Conservation (phyloP, 1,140 invertebrate species). For the Saxidomus purpurata region DNA sequence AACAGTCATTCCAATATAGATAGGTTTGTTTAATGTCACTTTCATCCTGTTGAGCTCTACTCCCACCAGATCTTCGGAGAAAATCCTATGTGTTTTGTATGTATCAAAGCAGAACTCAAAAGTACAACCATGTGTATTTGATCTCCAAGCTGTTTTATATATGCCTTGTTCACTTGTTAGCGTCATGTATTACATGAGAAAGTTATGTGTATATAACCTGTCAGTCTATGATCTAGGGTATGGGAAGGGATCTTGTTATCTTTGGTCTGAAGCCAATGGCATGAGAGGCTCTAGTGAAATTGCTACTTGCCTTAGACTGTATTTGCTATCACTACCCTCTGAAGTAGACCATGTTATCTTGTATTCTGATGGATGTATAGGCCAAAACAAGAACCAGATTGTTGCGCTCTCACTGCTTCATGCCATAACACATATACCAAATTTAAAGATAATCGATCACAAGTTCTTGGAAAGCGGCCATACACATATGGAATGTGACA, state of each 20-base stretch:
- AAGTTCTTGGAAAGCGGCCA: constrained; percentile 51
- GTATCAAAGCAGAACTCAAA: too few relatives aligned
- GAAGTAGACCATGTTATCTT: constrained; percentile 57
- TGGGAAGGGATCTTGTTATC: too few relatives aligned
- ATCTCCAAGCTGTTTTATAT: constrained; percentile 70
- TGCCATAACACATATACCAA: not conserved
- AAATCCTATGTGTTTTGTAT: constrained; percentile 42
- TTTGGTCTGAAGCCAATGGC: constrained; percentile 78
- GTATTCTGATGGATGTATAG: constrained; percentile 68
- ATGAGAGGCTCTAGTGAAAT: constrained; percentile 66
- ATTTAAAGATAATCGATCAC: constrained; percentile 26
- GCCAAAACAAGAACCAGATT: constrained; percentile 60
- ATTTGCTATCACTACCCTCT: constrained; percentile 6
- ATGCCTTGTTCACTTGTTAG: constrained; percentile 68
- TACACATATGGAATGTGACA: constrained; percentile 40
- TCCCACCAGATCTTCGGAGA: constrained; percentile 65
- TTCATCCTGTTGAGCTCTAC: constrained; percentile 57
- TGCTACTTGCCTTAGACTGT: constrained; percentile 41
- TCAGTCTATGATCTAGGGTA: too few relatives aligned
- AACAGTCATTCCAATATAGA: constrained; percentile 54
- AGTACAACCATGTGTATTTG: constrained; percentile 59
- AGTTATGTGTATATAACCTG: too few relatives aligned
- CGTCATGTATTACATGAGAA: constrained; percentile 79
- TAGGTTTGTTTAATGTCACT: constrained; percentile 59
- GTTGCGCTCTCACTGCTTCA: not conserved